phyloP scores from a whole-genome alignment of 2,888 invertebrate genomes.

The Xestia c-nigrum region DNA sequence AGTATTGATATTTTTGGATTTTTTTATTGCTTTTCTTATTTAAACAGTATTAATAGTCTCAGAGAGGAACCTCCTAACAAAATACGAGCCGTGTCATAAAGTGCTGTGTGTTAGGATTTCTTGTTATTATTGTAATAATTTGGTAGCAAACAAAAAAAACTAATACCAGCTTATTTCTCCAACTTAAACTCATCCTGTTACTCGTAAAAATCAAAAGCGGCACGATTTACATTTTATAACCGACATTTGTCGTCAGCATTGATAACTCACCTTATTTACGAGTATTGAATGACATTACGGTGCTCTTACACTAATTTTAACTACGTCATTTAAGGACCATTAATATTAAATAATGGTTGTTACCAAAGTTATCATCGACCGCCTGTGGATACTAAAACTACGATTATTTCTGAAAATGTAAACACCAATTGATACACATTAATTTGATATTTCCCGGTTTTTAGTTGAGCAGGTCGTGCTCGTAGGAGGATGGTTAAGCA shows the following conservation, averaged over 20 bases:
- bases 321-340: slow-evolving; percentile 18
- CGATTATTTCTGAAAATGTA: not conserved
- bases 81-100: not conserved
- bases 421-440: not conserved
- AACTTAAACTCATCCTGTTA: not conserved
- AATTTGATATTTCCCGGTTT: not conserved
- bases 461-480: not conserved
- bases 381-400: not conserved
- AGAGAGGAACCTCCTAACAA: not conserved
- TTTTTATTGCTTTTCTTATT: too few species aligned
- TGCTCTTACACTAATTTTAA: slow-evolving; percentile 28
- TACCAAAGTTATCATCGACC: not conserved
- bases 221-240: slow-evolving; percentile 34
- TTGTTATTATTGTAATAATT: not conserved
- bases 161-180: not conserved
- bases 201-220: slow-evolving; percentile 41
- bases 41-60: too few species aligned
- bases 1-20: too few species aligned
- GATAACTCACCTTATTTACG: slow-evolving; percentile 47
- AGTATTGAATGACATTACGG: slow-evolving; percentile 29
- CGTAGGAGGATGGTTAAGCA: not conserved
- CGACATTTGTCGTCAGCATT: slow-evolving; percentile 22
- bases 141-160: not conserved
- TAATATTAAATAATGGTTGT: slow-evolving; percentile 13
- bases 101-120: not conserved